Percentiles rank a stretch among this genome's conserved stretches.
phyloP scores from a whole-genome alignment of 92 coral and sea anemone species.

The Palythoa caribaeorum region DNA sequence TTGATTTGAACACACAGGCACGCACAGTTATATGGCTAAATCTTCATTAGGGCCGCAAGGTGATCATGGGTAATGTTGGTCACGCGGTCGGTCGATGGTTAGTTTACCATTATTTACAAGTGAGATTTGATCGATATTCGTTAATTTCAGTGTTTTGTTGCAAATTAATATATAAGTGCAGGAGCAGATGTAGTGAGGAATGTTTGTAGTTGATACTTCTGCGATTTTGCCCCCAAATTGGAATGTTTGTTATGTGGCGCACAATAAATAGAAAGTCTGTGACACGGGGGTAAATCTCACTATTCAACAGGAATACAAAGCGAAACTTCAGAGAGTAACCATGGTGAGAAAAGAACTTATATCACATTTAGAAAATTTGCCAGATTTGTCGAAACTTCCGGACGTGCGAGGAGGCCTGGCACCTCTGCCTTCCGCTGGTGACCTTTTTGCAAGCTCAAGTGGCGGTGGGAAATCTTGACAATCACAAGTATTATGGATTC shows the following conservation, averaged over 20 bases:
- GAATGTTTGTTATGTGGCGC: too few species aligned
- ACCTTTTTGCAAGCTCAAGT: slow-evolving; percentile 85
- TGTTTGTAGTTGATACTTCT: too few species aligned
- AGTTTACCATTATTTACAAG: too few species aligned
- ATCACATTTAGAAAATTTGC: slow-evolving; percentile 95
- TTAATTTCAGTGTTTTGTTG: too few species aligned
- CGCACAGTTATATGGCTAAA: too few species aligned
- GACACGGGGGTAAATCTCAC: background rate
- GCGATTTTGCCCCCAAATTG: background rate
- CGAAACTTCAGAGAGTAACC: slow-evolving; percentile 92
- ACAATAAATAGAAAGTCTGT: background rate
- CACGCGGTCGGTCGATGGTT: too few species aligned
- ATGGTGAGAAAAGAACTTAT: slow-evolving; percentile 94
- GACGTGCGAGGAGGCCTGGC: slow-evolving; percentile 95
- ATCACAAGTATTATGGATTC: background rate
- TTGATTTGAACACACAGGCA: too few species aligned
- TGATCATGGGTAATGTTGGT: too few species aligned
- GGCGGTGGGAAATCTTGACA: slow-evolving; percentile 72
- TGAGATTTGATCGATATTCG: too few species aligned
- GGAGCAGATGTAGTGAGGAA: too few species aligned
- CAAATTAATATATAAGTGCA: too few species aligned
- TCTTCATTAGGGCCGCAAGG: too few species aligned
- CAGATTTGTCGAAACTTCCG: slow-evolving; percentile 95
- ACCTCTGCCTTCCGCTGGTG: slow-evolving; percentile 99
- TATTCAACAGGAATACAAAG: slow-evolving; percentile 82